Evolutionary conservation across 2,797 vertebrate genomes (phyloP), one percentile per base, ranked within the genome.

Genomic region (Anguilla obscura): DNA sequence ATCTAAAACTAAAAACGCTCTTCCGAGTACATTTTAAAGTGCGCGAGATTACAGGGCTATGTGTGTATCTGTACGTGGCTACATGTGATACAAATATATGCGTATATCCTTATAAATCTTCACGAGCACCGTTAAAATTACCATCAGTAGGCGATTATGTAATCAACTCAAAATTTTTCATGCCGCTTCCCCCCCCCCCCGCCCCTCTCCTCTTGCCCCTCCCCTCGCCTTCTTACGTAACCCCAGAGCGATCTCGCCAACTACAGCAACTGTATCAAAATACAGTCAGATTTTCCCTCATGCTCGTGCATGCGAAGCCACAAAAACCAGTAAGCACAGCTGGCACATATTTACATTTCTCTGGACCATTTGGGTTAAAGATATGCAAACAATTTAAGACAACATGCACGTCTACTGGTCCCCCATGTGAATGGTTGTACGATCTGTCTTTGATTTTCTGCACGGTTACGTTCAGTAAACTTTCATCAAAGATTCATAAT

Each of bases 211-310:
- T 30, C n/a, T 84, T 12, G 1, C 76, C 63, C 86, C 93, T 88
- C 91, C 91, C 92, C 86, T 87, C 88, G 76, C 27, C 40, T 45
- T 94, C 94, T 96, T 96, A 96, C 95, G 94, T 96, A 96, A 93
- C 89, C 58, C 93, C 92, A 90, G 88, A 89, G 88, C 92, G 92
- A 92, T 89, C 90, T 89, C 90, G 92, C 79, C 85, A 89, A 90
- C 87, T 86, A n/a, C 88, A 90, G 89, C 80, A 84, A 90, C 86
- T 88, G 87, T 88, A 90, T 45, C 82, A 36, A 63, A 88, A 91
- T 52, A 60, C 69, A 88, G 9, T 87, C 86, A 52, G 45, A 66
- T 88, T 86, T 69, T 74, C 9, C 63, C 50, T 84, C 86, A 74
- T 80, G 60, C 24, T 74, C 69, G 50, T 82, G 58, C 87, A 84